These are phyloP conservation scores for Rhodinocichla rosea DNA, from an alignment of 2,113 vertebrate species.

Conservation along the genomic window DNA sequence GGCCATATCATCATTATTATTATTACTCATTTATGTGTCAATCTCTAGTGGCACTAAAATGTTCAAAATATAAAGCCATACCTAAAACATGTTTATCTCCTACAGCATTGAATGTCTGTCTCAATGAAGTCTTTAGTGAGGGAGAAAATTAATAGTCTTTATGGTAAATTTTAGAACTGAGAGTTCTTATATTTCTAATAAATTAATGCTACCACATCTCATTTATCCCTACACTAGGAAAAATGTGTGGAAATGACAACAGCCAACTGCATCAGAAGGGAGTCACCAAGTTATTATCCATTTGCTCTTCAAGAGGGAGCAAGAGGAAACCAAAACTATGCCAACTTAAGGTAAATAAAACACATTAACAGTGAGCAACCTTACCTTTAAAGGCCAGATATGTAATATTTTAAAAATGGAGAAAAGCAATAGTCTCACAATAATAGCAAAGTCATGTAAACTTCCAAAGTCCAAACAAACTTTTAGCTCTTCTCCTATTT, in stretches of 20 bases:
- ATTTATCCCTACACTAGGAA: not conserved
- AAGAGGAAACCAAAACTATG: not conserved
- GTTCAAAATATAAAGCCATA: not conserved
- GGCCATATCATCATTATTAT: not conserved
- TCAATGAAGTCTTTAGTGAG: not conserved
- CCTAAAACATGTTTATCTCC: not conserved
- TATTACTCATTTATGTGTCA: not conserved
- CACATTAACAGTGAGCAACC: not conserved
- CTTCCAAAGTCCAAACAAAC: not conserved
- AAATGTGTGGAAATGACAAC: not conserved
- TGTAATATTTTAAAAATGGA: not conserved
- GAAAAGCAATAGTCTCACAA: fast-evolving
- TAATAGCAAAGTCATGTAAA: not conserved
- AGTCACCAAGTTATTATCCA: not conserved
- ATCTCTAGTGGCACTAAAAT: not conserved
- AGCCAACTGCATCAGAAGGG: not conserved
- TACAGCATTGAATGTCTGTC: not conserved
- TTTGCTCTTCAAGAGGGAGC: not conserved
- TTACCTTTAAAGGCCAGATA: not conserved
- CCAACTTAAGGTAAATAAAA: not conserved
- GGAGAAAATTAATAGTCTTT: fast-evolving
- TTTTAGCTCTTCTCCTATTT: not conserved
- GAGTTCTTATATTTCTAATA: not conserved
- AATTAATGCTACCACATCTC: not conserved
- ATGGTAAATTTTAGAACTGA: not conserved